A percentile compares a stretch with the other conserved stretches of the same genome.
Evolutionary conservation across 1,140 invertebrate species (phyloP).

Genomic region (Drosophila teissieri): DNA sequence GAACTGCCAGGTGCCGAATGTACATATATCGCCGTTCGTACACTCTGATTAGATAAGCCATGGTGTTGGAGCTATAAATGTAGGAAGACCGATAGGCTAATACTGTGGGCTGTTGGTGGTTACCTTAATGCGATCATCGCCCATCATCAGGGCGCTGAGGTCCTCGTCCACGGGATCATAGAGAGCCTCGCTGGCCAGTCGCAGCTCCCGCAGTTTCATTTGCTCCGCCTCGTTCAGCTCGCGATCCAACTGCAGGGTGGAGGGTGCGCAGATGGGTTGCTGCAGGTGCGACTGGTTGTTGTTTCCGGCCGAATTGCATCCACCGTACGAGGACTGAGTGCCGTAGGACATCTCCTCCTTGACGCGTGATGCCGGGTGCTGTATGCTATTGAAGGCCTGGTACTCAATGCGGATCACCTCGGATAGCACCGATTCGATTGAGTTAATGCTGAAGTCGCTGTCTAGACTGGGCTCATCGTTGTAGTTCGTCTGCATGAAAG

Average conservation of each 20-base stretch:
- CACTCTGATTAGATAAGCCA: slow-evolving; percentile 66
- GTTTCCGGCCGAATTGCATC: slow-evolving; percentile 17
- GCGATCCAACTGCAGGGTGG: slow-evolving; percentile 85
- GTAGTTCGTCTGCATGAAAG: slow-evolving; percentile 58
- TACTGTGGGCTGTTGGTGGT: slow-evolving; percentile 21
- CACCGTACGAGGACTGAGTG: slow-evolving; percentile 12
- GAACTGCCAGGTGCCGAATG: slow-evolving; percentile 56
- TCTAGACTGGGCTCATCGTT: slow-evolving; percentile 63
- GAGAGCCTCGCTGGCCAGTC: slow-evolving; percentile 93
- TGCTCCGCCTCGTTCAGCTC: slow-evolving; percentile 93
- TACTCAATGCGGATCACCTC: slow-evolving; percentile 94
- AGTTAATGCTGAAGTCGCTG: slow-evolving; percentile 85
- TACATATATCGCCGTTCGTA: slow-evolving; percentile 61
- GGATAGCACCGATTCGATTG: slow-evolving; percentile 92
- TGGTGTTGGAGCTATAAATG: slow-evolving; percentile 35
- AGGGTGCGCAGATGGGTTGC: slow-evolving; percentile 66
- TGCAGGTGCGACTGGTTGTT: slow-evolving; percentile 54
- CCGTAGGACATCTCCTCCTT: slow-evolving; percentile 70
- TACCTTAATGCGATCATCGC: slow-evolving; percentile 87
- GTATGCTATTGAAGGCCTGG: slow-evolving; percentile 84
- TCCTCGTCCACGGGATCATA: slow-evolving; percentile 93
- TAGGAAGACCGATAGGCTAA: slow-evolving; percentile 32
- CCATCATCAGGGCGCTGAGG: slow-evolving; percentile 88
- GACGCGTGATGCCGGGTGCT: slow-evolving; percentile 71
- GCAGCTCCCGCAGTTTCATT: slow-evolving; percentile 92